A percentile compares a stretch with the other conserved stretches of the same genome.
Evolutionary conservation across 2,888 invertebrate genomes (phyloP).

Genomic region (Mechanitis messenoides): DNA sequence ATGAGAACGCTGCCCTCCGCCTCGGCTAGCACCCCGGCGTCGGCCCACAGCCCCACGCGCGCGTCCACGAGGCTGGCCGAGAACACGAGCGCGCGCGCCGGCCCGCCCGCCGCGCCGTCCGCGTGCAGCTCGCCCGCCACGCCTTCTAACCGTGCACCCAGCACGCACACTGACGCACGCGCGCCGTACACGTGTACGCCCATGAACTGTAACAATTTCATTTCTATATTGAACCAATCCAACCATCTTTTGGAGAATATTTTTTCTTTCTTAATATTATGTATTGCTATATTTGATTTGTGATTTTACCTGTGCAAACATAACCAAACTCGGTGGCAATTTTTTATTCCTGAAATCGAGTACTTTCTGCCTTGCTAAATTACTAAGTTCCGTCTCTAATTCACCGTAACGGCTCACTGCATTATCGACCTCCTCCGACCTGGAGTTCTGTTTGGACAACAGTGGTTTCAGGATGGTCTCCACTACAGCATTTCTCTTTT

Average conservation of each 20-base stretch:
- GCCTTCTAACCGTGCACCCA: constrained; percentile 81
- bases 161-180: constrained; percentile 58
- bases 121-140: constrained; percentile 83
- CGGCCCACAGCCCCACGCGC: constrained; percentile 74
- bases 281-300: not conserved
- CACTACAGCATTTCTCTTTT: constrained; percentile 59
- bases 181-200: constrained; percentile 88
- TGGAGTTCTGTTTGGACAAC: constrained; percentile 59
- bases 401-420: constrained; percentile 29
- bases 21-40: constrained; percentile 81
- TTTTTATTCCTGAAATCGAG: constrained; percentile 85
- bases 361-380: constrained; percentile 44
- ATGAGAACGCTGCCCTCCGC: constrained; percentile 83
- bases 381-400: constrained; percentile 40
- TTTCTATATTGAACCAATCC: not conserved
- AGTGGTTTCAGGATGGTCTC: constrained; percentile 70
- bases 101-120: constrained; percentile 83
- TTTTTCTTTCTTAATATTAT: no score
- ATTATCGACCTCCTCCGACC: constrained; percentile 39
- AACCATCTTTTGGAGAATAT: not conserved
- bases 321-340: constrained; percentile 86
- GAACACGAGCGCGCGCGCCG: constrained; percentile 80
- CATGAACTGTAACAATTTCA: constrained; percentile 81
- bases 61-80: constrained; percentile 83
- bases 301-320: constrained; percentile 84